Evolutionary conservation across 1,140 invertebrate genomes (phyloP).

Genomic region (Phenacoccus solenopsis): DNA sequence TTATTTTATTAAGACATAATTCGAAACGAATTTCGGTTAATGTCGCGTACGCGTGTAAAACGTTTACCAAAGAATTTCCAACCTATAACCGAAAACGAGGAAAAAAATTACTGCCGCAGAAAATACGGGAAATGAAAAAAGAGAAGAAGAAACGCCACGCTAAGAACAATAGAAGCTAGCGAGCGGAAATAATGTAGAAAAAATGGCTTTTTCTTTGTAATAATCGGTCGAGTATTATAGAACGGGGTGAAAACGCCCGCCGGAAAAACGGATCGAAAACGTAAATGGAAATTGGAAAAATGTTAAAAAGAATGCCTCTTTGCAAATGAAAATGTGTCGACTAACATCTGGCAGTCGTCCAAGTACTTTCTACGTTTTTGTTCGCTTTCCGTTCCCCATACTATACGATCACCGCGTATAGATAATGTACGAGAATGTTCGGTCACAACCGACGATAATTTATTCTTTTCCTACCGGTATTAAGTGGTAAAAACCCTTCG

Average conservation of each 20-base stretch:
- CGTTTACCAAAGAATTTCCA: not conserved
- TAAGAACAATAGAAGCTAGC: not conserved
- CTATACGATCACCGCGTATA: not conserved
- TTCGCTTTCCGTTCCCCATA: not conserved
- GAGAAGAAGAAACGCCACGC: not conserved
- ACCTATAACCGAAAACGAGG: not conserved
- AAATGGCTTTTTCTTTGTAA: slow-evolving; percentile 14
- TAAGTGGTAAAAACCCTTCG: too few relatives aligned
- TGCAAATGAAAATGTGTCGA: slow-evolving; percentile 13
- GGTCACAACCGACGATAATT: not conserved
- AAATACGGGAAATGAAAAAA: not conserved
- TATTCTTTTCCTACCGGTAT: not conserved
- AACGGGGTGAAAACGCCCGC: not conserved
- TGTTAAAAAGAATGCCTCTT: slow-evolving; percentile 13
- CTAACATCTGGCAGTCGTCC: slow-evolving; percentile 4
- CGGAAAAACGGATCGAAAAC: slow-evolving; percentile 9
- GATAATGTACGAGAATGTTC: not conserved
- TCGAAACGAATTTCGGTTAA: too few relatives aligned
- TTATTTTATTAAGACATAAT: too few relatives aligned
- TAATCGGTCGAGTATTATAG: not conserved
- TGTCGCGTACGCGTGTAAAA: not conserved
- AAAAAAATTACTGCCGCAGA: not conserved
- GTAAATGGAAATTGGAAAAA: slow-evolving; percentile 18
- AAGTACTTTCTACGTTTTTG: slow-evolving; percentile 5
- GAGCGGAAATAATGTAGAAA: not conserved